Evolutionary conservation across 2,797 vertebrate species (phyloP).

Genomic region (Furcifer pardalis): DNA sequence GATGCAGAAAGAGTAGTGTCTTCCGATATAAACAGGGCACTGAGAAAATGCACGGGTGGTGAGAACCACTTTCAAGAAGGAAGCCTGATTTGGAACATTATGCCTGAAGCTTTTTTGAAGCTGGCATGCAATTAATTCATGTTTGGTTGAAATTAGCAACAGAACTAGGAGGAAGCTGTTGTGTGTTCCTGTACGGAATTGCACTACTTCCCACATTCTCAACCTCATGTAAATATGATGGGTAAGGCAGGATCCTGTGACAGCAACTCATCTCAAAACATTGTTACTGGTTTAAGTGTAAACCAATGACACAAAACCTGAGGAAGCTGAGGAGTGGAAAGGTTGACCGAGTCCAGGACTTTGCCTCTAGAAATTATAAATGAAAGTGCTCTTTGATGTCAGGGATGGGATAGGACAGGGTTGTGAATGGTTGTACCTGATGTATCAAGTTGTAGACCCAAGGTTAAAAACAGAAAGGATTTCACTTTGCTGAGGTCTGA

Average conservation of each 20-base stretch:
- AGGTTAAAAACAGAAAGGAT: no score
- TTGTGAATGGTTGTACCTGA: not conserved
- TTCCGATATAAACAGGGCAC: slow-evolving; percentile 23
- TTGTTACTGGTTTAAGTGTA: not conserved
- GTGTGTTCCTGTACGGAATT: not conserved
- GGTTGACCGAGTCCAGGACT: not conserved
- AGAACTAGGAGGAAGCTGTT: not conserved
- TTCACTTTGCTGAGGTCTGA: no score
- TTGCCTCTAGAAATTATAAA: not conserved
- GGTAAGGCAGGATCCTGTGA: no score
- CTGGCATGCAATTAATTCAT: not conserved
- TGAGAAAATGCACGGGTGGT: not conserved
- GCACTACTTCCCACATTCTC: not conserved
- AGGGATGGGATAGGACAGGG: not conserved
- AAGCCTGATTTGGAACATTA: not conserved
- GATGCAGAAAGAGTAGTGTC: not conserved
- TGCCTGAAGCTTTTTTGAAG: not conserved
- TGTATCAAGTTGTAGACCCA: no score
- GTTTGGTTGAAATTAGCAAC: not conserved
- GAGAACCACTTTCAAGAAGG: not conserved
- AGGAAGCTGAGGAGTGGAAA: no score
- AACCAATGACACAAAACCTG: not conserved
- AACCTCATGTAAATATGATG: not conserved
- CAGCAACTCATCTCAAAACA: not conserved
- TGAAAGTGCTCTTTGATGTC: not conserved